Conservation (phyloP, 1,140 invertebrate species). For the Sesamia nonagrioides region DNA sequence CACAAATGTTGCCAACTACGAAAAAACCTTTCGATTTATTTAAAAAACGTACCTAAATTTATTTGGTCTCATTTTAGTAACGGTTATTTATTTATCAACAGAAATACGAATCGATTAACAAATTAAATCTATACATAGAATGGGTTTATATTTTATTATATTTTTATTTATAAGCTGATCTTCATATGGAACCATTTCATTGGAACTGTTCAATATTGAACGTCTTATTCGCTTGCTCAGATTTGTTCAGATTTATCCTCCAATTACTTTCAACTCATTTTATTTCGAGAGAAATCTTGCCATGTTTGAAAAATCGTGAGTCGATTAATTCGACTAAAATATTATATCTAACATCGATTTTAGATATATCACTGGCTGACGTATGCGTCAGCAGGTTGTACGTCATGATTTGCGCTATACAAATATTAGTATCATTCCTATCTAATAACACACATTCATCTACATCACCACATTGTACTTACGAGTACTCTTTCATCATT, state of each 20-base stretch:
- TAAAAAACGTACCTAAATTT: conserved; percentile 83
- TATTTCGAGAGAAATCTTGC: not conserved
- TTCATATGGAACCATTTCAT: not conserved
- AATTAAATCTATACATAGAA: conserved; percentile 52
- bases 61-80: conserved; percentile 87
- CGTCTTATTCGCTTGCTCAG: not conserved
- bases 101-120: conserved; percentile 62
- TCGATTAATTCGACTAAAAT: conserved; percentile 13
- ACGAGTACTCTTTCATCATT: conserved; percentile 7
- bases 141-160: conserved; percentile 24
- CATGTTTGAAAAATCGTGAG: conserved; percentile 2
- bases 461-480: conserved; percentile 10
- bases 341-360: not conserved
- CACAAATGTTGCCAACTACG: conserved; percentile 74
- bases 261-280: conserved; percentile 26
- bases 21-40: conserved; percentile 59
- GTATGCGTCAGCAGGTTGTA: not conserved
- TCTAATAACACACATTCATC: conserved; percentile 16
- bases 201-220: not conserved
- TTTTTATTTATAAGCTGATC: conserved; percentile 5
- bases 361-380: conserved; percentile 2
- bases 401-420: conserved; percentile 30
- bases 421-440: conserved; percentile 46
- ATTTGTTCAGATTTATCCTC: conserved; percentile 17
- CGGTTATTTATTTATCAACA: conserved; percentile 69